These are phyloP conservation scores for Drosophila paulistorum DNA, from an alignment of 1,140 invertebrate species.

Conservation along the genomic window DNA sequence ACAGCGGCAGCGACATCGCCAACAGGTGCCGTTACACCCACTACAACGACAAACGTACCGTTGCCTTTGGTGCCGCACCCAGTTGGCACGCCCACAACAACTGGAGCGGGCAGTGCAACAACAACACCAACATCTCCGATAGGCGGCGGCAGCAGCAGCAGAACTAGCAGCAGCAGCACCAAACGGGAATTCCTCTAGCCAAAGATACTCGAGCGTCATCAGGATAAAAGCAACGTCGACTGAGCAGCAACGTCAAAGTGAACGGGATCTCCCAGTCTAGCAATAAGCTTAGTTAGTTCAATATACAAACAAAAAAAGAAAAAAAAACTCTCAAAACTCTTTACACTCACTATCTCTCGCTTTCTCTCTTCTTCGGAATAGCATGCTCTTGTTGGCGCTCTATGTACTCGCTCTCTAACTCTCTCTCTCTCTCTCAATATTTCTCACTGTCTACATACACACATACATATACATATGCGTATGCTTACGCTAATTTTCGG, in stretches of 20 bases:
- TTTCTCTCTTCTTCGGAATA: conserved; percentile 1
- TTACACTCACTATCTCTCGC: conserved; percentile 1
- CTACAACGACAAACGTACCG: conserved; percentile 15
- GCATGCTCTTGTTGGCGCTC: neutral
- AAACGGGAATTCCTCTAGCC: conserved; percentile 83
- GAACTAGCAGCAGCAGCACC: conserved; percentile 46
- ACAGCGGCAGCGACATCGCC: conserved; percentile 31
- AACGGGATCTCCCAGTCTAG: conserved; percentile 13
- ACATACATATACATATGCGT: neutral
- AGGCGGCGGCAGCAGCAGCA: conserved; percentile 23
- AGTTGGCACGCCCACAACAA: conserved; percentile 18
- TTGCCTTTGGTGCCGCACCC: neutral
- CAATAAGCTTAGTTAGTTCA: conserved; percentile 14
- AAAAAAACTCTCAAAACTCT: neutral
- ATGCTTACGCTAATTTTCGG: conserved; percentile 11
- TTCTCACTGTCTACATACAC: neutral
- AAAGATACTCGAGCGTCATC: conserved; percentile 73
- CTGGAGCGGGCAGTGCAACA: neutral
- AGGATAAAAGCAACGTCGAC: conserved; percentile 63
- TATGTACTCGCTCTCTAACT: neutral
- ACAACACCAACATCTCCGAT: neutral
- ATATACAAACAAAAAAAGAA: conserved; percentile 1
- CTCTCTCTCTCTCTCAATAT: neutral
- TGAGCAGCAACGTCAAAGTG: conserved; percentile 27
- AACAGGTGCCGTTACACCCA: conserved; percentile 52